These are phyloP conservation scores for Pycnomerus fuliginosus DNA, from an alignment of 2,888 invertebrate species.

Conservation along the genomic window DNA sequence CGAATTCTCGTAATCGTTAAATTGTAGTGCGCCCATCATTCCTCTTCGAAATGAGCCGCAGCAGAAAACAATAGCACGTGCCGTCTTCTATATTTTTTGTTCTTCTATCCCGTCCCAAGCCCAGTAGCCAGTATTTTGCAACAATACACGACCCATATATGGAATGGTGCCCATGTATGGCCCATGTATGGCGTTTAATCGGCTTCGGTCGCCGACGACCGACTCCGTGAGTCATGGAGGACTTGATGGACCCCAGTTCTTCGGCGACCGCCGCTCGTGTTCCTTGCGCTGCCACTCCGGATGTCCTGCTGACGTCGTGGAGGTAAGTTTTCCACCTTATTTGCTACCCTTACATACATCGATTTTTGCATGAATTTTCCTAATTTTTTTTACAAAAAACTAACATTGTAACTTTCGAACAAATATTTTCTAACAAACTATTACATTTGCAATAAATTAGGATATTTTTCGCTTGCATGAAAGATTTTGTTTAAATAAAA, in stretches of 20 bases:
- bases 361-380: no score
- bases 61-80: slow-evolving; percentile 50
- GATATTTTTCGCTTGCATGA: not conserved
- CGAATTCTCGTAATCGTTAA: slow-evolving; percentile 29
- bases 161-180: slow-evolving; percentile 49
- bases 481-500: not conserved
- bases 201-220: slow-evolving; percentile 38
- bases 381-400: no score
- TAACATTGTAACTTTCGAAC: no score
- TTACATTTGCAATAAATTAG: no score
- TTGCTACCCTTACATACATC: no score
- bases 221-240: slow-evolving; percentile 42
- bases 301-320: no score
- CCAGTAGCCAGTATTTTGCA: slow-evolving; percentile 43
- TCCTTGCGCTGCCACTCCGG: slow-evolving; percentile 27
- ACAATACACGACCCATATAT: slow-evolving; percentile 46
- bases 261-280: slow-evolving; percentile 39
- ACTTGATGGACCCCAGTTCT: slow-evolving; percentile 38
- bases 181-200: slow-evolving; percentile 30
- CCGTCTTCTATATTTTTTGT: slow-evolving; percentile 40
- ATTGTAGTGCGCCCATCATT: slow-evolving; percentile 31
- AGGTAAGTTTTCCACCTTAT: no score
- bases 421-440: no score
- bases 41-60: slow-evolving; percentile 29
- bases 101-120: slow-evolving; percentile 34